These are phyloP conservation scores for Serranochromis macrocephalus DNA, from an alignment of 2,113 vertebrate species.

Conservation along the genomic window DNA sequence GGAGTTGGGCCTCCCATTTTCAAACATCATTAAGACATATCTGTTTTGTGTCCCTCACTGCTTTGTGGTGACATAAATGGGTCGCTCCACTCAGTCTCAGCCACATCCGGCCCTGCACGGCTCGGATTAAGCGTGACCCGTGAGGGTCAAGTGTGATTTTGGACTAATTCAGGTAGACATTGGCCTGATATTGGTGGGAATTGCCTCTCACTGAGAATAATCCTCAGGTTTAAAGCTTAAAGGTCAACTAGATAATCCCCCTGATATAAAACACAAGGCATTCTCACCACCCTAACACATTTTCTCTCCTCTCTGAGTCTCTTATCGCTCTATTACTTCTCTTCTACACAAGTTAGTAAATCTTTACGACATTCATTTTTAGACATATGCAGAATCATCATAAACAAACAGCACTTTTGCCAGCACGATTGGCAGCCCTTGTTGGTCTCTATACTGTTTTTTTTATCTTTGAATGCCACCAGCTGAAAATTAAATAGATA, in stretches of 20 bases:
- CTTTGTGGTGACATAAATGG: slow-evolving; percentile 53
- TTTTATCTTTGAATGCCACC: neutral
- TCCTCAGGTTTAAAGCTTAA: slow-evolving; percentile 32
- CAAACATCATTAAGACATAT: slow-evolving; percentile 60
- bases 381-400: neutral
- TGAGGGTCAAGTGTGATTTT: slow-evolving; percentile 67
- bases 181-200: slow-evolving; percentile 54
- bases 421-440: neutral
- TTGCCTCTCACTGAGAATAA: slow-evolving; percentile 17
- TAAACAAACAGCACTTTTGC: neutral
- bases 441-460: neutral
- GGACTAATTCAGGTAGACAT: slow-evolving; percentile 63
- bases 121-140: slow-evolving; percentile 61
- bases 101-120: slow-evolving; percentile 62
- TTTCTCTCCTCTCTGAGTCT: neutral
- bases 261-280: slow-evolving; percentile 50
- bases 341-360: neutral
- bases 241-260: slow-evolving; percentile 67
- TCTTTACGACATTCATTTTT: neutral
- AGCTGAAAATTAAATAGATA: neutral
- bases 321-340: neutral
- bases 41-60: slow-evolving; percentile 61
- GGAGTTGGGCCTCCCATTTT: slow-evolving; percentile 37
- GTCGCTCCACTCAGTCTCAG: slow-evolving; percentile 41
- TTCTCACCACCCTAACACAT: neutral